phyloP scores from a whole-genome alignment of 2,888 invertebrate genomes.

The Criorhina ranunculi region DNA sequence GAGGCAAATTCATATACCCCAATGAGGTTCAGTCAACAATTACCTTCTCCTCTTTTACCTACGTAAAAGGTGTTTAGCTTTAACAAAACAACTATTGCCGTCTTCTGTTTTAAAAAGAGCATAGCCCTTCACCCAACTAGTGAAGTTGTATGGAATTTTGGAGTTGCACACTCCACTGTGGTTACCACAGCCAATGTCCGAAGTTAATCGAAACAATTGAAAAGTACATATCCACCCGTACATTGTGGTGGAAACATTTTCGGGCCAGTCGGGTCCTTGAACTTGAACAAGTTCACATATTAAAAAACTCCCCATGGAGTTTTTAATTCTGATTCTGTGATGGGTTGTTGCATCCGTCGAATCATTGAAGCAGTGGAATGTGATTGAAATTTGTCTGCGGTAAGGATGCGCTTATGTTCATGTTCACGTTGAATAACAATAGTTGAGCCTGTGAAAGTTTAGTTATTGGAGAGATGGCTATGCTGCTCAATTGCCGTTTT shows the following conservation, averaged over 20 bases:
- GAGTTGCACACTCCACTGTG: neutral
- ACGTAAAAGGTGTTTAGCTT: no score
- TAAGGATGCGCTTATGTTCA: no score
- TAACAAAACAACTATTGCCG: no score
- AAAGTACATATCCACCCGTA: neutral
- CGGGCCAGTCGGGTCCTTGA: constrained; percentile 30
- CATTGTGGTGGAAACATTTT: neutral
- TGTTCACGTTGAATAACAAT: no score
- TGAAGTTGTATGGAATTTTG: neutral
- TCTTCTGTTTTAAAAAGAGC: neutral
- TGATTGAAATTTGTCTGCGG: no score
- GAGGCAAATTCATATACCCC: no score
- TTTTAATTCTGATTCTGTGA: neutral
- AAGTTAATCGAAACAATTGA: neutral
- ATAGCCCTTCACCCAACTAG: neutral
- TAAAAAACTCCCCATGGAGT: constrained; percentile 39
- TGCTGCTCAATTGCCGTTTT: no score
- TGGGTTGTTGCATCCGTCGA: neutral
- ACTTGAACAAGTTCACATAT: constrained; percentile 38
- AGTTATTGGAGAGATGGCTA: no score
- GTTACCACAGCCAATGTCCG: constrained; percentile 26
- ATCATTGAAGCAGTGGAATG: no score
- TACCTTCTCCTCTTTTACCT: no score
- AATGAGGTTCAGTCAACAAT: no score
- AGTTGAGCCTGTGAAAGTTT: no score